Evolutionary conservation across 1,140 invertebrate genomes (phyloP), one percentile per base, ranked within the genome.

Genomic region (Drosophila triauraria): DNA sequence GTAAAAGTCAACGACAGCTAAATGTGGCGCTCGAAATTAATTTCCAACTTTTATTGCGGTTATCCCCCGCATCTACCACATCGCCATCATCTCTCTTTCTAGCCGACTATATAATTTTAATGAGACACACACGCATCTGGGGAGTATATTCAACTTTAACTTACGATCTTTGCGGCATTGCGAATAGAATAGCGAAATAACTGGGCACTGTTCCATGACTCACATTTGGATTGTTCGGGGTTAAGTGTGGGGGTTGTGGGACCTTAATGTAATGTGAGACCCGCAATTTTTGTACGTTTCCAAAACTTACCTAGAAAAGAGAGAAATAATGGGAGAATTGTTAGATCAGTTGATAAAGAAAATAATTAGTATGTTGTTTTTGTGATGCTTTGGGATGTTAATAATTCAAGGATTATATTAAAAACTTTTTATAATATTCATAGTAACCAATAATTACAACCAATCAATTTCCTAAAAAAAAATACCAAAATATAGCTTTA

Each of bases 1-100:
- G 84, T 88, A 88, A 87, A 87, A 87, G 84, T 88, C 84, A 87
- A 87, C 84, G 82, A 85, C 82, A 85, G 82, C 82, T 78, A 85
- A 84, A 84, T 81, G 78, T 78, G 82, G 77, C 77, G 84, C 80
- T 84, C 80, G 64, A 80, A 88, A 88, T 84, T 80, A 84, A 87
- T 70, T 75, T 76, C 35, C 67, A 79, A 78, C 78, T 86, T 87
- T 87, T 87, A 86, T 80, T 87, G 80, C 70, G 83, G 83, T 77
- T 82, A 82, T 56, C 57, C 65, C 38, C 59, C 78, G 61, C 54
- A 62, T 56, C 58, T 53, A 61, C 38, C 60, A 58, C 48, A 48
- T 13, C 27, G 12, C 25, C 35, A 43, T 46, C 23, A 38, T n/a
- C 43, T 48, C 25, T 17, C 20, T 59, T 38, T 13, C 40, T 51